Evolutionary conservation across 2,113 vertebrate species (phyloP).

Genomic region (Macrotis lagotis): DNA sequence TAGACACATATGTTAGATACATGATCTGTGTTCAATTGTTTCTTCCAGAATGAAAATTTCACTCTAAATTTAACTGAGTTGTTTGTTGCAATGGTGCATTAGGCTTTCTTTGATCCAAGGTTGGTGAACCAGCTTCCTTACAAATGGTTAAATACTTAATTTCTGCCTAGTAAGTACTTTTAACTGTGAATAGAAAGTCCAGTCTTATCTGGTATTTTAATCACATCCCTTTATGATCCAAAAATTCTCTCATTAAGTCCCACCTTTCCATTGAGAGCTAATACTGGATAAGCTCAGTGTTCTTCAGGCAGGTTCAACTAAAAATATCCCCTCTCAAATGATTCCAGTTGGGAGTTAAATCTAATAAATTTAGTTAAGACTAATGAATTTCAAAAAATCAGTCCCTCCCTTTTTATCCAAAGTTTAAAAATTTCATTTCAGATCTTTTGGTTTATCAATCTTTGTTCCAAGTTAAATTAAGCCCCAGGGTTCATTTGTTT

Average conservation of each 20-base stretch:
- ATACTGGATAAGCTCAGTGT: background rate
- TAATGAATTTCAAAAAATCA: constrained; percentile 70
- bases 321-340: constrained; percentile 26
- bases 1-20: background rate
- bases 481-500: constrained; percentile 67
- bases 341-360: constrained; percentile 48
- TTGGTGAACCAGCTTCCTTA: background rate
- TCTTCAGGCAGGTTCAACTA: constrained; percentile 4
- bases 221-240: background rate
- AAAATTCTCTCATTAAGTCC: background rate
- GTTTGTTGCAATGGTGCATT: background rate
- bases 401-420: constrained; percentile 1
- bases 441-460: constrained; percentile 76
- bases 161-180: background rate
- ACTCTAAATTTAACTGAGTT: background rate
- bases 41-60: background rate
- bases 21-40: background rate
- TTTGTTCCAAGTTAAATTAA: constrained; percentile 78
- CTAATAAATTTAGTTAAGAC: constrained; percentile 73
- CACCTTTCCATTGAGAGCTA: background rate
- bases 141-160: background rate
- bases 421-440: constrained; percentile 74
- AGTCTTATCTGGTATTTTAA: background rate
- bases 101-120: background rate
- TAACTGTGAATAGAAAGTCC: background rate